Evolutionary conservation across 2,888 invertebrate species (phyloP).

Genomic region (Euclidia mi): DNA sequence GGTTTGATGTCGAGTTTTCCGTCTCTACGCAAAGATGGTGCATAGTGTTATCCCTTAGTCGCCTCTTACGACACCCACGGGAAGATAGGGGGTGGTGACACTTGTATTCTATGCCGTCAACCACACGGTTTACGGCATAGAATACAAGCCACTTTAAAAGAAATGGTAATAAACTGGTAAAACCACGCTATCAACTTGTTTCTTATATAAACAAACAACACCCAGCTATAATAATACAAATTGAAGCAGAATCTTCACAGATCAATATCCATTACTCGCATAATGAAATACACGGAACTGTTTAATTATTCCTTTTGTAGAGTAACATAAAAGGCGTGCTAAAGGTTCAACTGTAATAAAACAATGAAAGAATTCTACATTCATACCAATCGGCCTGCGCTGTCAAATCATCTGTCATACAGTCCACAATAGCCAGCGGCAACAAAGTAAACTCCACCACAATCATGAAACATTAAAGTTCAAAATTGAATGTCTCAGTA

Average conservation of each 20-base stretch:
- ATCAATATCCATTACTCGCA: not conserved
- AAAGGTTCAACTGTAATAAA: constrained; percentile 49
- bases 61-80: too few relatives aligned
- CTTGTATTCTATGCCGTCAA: too few relatives aligned
- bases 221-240: too few relatives aligned
- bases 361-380: constrained; percentile 54
- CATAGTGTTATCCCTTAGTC: too few relatives aligned
- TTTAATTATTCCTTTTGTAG: constrained; percentile 26
- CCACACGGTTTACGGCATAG: too few relatives aligned
- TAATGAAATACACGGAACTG: constrained; percentile 9
- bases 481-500: constrained; percentile 32
- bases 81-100: too few relatives aligned
- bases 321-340: constrained; percentile 29
- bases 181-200: too few relatives aligned
- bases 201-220: too few relatives aligned
- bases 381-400: constrained; percentile 56
- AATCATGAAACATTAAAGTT: constrained; percentile 22
- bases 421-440: constrained; percentile 20
- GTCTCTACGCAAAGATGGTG: too few relatives aligned
- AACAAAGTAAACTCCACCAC: constrained; percentile 32
- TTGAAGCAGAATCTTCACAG: not conserved
- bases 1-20: too few relatives aligned
- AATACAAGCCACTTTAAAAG: too few relatives aligned
- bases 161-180: too few relatives aligned
- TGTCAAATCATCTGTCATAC: constrained; percentile 63